phyloP scores from a whole-genome alignment of 2,797 vertebrate genomes.

The Stomatorhinus walkeri region DNA sequence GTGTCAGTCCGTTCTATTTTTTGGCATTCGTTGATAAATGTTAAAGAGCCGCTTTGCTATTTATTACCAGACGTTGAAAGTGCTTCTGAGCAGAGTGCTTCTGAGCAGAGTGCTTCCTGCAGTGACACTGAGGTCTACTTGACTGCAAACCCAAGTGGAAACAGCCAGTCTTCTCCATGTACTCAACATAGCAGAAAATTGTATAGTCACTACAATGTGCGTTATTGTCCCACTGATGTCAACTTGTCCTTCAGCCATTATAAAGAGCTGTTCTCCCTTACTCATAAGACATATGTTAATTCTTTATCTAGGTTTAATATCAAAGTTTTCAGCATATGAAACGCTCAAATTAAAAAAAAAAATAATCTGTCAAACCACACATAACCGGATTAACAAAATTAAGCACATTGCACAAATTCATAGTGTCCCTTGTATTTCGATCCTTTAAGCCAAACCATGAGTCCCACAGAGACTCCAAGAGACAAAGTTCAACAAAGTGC shows the following conservation, averaged over 20 bases:
- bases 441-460: conserved; percentile 1
- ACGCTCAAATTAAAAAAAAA: neutral
- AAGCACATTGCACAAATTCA: conserved; percentile 14
- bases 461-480: conserved; percentile 13
- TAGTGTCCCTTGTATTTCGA: conserved; percentile 18
- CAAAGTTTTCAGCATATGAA: neutral
- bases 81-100: neutral
- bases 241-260: neutral
- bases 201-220: neutral
- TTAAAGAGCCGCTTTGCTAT: neutral
- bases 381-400: conserved; percentile 3
- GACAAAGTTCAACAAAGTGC: neutral
- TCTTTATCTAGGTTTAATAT: neutral
- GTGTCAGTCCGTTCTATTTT: conserved; percentile 15
- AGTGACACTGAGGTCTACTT: neutral
- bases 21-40: neutral
- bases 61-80: neutral
- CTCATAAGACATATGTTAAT: neutral
- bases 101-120: neutral
- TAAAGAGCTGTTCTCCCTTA: neutral
- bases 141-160: neutral
- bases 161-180: neutral
- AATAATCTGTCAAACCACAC: neutral
- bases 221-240: neutral
- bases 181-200: neutral